A percentile compares a stretch with the other conserved stretches of the same genome.
These are phyloP conservation scores for Enteromius mattozi DNA, from an alignment of 2,797 vertebrate species.

Conservation along the genomic window DNA sequence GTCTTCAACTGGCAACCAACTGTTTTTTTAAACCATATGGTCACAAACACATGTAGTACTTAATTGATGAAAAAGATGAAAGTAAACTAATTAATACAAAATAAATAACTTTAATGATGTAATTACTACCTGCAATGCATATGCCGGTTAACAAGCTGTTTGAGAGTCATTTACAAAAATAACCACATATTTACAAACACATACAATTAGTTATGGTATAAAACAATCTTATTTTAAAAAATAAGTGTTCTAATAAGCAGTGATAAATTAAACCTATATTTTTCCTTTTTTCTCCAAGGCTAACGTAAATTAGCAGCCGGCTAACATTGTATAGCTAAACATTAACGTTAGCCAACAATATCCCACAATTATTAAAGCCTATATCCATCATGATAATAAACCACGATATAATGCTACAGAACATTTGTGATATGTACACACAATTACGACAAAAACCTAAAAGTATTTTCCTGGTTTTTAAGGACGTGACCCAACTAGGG, in stretches of 20 bases:
- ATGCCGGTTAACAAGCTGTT: not conserved
- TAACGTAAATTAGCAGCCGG: constrained; percentile 40
- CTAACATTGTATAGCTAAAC: constrained; percentile 15
- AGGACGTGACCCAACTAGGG: not conserved
- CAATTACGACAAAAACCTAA: not conserved
- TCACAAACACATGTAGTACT: not conserved
- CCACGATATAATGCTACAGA: not conserved
- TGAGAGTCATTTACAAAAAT: not conserved
- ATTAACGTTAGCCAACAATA: not conserved
- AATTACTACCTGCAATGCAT: not conserved
- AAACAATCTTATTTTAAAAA: not conserved
- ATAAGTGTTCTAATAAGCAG: not conserved
- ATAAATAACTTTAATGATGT: not conserved
- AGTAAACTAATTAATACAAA: not conserved
- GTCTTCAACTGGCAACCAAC: not conserved
- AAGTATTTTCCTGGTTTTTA: not conserved
- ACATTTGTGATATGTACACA: accelerated
- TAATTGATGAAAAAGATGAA: not conserved
- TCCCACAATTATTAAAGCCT: too few relatives aligned
- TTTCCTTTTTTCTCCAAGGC: not conserved
- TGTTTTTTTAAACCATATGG: not conserved
- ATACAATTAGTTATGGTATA: not conserved
- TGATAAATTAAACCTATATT: not conserved
- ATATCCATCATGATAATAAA: not conserved
- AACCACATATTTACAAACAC: not conserved